These are phyloP conservation scores for Gambelia wislizenii DNA, from an alignment of 2,797 vertebrate species.

Conservation along the genomic window DNA sequence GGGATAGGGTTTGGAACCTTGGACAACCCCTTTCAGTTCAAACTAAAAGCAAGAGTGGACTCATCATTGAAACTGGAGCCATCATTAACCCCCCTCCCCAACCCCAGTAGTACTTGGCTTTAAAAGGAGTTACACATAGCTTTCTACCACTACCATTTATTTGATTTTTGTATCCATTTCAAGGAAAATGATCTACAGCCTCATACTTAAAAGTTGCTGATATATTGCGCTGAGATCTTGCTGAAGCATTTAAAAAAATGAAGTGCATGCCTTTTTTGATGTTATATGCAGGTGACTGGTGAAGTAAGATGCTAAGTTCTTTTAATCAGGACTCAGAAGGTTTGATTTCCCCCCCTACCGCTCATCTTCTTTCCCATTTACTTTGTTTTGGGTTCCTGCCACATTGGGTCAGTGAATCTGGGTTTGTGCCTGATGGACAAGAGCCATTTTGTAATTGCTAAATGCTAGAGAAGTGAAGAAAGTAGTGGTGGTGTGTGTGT, in stretches of 20 bases:
- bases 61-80: too few relatives aligned
- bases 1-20: too few relatives aligned
- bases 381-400: neutral
- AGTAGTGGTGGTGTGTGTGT: too few relatives aligned
- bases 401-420: too few relatives aligned
- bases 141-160: neutral
- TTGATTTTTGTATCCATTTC: neutral
- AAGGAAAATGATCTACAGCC: neutral
- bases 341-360: neutral
- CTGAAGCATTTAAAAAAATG: neutral
- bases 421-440: neutral
- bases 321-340: neutral
- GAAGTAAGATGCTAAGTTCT: neutral
- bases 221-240: neutral
- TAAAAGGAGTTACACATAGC: neutral
- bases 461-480: neutral
- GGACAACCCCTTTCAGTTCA: too few relatives aligned
- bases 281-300: neutral
- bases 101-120: neutral
- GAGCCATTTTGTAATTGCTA: too few relatives aligned
- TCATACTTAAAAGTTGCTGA: neutral
- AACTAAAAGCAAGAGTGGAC: too few relatives aligned
- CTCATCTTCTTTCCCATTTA: neutral
- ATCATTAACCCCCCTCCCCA: too few relatives aligned
- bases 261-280: neutral